These are phyloP conservation scores for Pogonomyrmex californicus DNA, from an alignment of 1,140 invertebrate species.

Conservation along the genomic window DNA sequence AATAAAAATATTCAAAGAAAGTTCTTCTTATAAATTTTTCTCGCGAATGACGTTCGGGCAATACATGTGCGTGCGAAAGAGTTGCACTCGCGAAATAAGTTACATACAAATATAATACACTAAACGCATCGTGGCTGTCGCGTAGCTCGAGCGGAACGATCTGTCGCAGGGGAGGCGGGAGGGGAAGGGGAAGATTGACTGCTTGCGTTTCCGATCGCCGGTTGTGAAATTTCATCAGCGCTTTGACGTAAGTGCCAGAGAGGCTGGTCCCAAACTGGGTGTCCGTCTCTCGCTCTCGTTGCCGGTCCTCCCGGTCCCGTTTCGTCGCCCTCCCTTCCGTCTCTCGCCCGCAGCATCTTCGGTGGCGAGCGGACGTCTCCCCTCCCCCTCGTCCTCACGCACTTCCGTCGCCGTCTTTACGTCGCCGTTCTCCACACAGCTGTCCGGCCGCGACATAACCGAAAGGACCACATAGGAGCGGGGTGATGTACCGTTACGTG, in stretches of 20 bases:
- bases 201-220: constrained; percentile 25
- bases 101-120: neutral
- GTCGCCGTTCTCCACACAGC: constrained; percentile 66
- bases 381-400: constrained; percentile 24
- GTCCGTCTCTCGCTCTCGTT: constrained; percentile 31
- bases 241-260: constrained; percentile 36
- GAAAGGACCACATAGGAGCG: constrained; percentile 70
- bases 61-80: neutral
- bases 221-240: constrained; percentile 49
- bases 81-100: neutral
- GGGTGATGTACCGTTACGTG: constrained; percentile 80
- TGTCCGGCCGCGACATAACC: constrained; percentile 48
- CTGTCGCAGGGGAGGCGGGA: neutral
- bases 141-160: constrained; percentile 1
- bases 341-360: neutral
- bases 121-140: neutral
- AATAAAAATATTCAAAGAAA: neutral
- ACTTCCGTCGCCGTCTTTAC: constrained; percentile 40
- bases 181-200: neutral
- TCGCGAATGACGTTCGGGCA: neutral
- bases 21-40: neutral
- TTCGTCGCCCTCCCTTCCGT: neutral
- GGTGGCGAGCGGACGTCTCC: neutral
- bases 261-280: constrained; percentile 42
- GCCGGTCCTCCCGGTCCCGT: constrained; percentile 8